A percentile compares a stretch with the other conserved stretches of the same genome.
Conservation (phyloP, 2,113 vertebrate genomes). For the Gracilinanus agilis region DNA sequence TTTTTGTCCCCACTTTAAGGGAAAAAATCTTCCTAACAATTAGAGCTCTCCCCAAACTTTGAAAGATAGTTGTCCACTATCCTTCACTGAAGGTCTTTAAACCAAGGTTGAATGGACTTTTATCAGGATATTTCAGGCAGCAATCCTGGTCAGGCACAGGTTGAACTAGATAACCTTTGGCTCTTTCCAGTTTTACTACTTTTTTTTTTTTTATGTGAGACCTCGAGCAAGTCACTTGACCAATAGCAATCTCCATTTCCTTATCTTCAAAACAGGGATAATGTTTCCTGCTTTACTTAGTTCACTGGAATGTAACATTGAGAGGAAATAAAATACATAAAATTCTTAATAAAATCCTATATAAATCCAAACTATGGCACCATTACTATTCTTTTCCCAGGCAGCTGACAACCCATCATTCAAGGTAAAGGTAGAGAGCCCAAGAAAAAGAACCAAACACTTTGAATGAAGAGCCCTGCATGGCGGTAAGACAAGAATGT, state of each 20-base stretch:
- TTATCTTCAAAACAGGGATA: neutral
- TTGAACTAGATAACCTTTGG: neutral
- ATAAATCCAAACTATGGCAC: neutral
- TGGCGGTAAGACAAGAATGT: neutral
- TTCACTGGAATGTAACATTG: neutral
- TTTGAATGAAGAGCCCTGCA: neutral
- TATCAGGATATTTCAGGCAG: neutral
- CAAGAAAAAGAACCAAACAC: neutral
- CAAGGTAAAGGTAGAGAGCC: neutral
- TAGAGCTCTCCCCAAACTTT: neutral
- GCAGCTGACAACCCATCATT: neutral
- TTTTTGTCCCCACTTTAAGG: neutral
- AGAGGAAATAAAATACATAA: neutral
- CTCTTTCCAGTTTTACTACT: neutral
- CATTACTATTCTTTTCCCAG: neutral
- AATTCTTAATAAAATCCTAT: neutral
- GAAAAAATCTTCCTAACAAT: neutral
- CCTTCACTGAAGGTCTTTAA: neutral
- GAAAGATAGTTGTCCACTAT: neutral
- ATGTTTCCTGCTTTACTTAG: neutral
- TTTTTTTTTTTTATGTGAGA: neutral
- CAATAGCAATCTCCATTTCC: slow-evolving; percentile 12
- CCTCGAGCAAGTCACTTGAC: neutral
- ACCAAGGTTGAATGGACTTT: neutral
- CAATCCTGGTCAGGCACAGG: neutral